Percentiles rank a stretch among this genome's conserved stretches.
Conservation (phyloP, 2,888 invertebrate species). For the Drosophila peninsularis region DNA sequence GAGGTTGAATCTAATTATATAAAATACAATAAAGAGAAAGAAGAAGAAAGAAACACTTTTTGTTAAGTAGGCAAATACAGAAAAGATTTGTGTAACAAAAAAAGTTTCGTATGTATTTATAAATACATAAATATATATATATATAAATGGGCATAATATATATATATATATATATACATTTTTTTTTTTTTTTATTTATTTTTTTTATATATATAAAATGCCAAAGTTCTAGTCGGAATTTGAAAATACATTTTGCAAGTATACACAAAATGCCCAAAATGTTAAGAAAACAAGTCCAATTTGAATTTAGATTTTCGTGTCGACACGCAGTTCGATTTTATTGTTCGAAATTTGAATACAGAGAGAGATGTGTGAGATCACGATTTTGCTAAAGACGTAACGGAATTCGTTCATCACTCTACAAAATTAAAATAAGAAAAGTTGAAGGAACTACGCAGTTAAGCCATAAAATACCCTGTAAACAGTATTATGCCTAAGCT, state of each 20-base stretch:
- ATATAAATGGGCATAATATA: no score
- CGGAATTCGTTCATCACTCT: conserved; percentile 1
- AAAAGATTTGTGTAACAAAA: not conserved
- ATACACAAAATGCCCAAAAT: not conserved
- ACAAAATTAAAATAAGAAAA: not conserved
- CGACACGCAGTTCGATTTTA: conserved; percentile 42
- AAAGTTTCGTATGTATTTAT: not conserved
- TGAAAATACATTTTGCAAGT: not conserved
- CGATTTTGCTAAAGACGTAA: not conserved
- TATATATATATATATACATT: not conserved
- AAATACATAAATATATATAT: not conserved
- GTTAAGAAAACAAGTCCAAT: not conserved
- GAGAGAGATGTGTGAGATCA: not conserved
- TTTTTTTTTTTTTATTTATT: no score
- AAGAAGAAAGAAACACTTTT: not conserved
- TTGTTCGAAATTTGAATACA: conserved; percentile 2
- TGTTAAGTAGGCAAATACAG: not conserved
- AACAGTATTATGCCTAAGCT: no score
- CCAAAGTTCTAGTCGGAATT: not conserved
- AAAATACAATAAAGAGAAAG: no score
- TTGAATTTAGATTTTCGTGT: conserved; percentile 56
- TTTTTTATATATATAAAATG: not conserved
- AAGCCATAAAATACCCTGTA: not conserved
- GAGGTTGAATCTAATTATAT: not conserved
- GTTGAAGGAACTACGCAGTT: not conserved